Conservation (phyloP, 2,888 invertebrate species). For the Drosophila pseudotakahashii region DNA sequence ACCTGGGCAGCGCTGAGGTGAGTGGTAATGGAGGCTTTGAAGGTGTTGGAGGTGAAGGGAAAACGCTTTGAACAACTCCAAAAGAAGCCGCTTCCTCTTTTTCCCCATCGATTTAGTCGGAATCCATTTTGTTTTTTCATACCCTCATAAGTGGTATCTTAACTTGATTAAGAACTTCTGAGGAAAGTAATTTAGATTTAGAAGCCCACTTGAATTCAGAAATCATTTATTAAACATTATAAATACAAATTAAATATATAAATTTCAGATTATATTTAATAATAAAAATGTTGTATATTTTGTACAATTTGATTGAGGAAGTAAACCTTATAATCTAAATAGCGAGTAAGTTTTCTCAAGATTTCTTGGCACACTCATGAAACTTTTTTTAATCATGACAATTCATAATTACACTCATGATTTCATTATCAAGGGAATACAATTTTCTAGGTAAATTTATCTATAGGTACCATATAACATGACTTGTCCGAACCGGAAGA, state of each 20-base stretch:
- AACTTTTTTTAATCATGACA: background rate
- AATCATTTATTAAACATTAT: too few species aligned
- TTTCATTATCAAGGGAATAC: conserved; percentile 17
- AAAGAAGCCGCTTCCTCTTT: conserved; percentile 30
- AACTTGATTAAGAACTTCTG: background rate
- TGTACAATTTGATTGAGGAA: background rate
- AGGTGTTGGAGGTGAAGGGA: conserved; percentile 18
- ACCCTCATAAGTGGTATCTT: background rate
- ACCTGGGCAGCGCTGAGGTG: conserved; percentile 28
- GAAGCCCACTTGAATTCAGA: too few species aligned
- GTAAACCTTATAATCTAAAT: background rate
- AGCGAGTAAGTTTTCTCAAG: background rate
- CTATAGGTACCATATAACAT: conserved; percentile 13
- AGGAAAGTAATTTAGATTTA: too few species aligned
- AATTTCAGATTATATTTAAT: too few species aligned
- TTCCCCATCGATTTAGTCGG: background rate
- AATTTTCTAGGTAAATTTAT: conserved; percentile 10
- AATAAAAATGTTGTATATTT: too few species aligned
- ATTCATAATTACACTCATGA: conserved; percentile 18
- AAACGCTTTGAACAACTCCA: conserved; percentile 16
- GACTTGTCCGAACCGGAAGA: conserved; percentile 29
- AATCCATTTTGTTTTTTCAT: conserved; percentile 4
- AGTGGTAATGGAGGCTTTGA: conserved; percentile 11
- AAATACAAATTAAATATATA: too few species aligned
- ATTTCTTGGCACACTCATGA: background rate